phyloP scores from a whole-genome alignment of 2,113 vertebrate species.

The Brachionichthys hirsutus region DNA sequence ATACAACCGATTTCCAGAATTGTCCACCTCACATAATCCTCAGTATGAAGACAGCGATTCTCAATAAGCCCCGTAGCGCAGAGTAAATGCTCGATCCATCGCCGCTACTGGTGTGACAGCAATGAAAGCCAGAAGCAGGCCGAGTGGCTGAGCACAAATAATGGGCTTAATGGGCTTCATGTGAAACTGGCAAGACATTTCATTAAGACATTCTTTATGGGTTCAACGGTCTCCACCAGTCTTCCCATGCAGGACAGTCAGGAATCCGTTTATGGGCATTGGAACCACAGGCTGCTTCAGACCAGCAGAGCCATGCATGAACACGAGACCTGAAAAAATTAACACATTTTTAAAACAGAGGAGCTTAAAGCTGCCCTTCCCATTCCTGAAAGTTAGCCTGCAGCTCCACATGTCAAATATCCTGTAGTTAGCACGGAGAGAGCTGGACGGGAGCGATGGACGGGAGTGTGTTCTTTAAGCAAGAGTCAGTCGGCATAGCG shows the following conservation, averaged over 20 bases:
- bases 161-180: constrained; percentile 76
- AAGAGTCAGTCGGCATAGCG: too few species aligned
- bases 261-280: constrained; percentile 56
- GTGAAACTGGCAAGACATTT: constrained; percentile 60
- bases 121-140: constrained; percentile 65
- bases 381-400: constrained; percentile 54
- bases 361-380: constrained; percentile 49
- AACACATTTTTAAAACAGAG: constrained; percentile 65
- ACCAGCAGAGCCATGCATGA: constrained; percentile 72
- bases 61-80: constrained; percentile 19
- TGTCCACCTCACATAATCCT: too few species aligned
- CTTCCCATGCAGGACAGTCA: constrained; percentile 42
- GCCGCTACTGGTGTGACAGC: constrained; percentile 38
- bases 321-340: constrained; percentile 57
- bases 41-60: too few species aligned
- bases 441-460: too few species aligned
- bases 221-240: constrained; percentile 48
- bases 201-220: constrained; percentile 52
- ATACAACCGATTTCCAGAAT: too few species aligned
- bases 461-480: too few species aligned
- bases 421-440: constrained; percentile 28
- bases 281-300: constrained; percentile 56
- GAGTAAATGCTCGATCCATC: constrained; percentile 27
- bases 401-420: constrained; percentile 60
- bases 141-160: constrained; percentile 56